Evolutionary conservation across 2,797 vertebrate genomes (phyloP), one percentile per base, ranked within the genome.

Genomic region (Gymnoscopelus braueri): DNA sequence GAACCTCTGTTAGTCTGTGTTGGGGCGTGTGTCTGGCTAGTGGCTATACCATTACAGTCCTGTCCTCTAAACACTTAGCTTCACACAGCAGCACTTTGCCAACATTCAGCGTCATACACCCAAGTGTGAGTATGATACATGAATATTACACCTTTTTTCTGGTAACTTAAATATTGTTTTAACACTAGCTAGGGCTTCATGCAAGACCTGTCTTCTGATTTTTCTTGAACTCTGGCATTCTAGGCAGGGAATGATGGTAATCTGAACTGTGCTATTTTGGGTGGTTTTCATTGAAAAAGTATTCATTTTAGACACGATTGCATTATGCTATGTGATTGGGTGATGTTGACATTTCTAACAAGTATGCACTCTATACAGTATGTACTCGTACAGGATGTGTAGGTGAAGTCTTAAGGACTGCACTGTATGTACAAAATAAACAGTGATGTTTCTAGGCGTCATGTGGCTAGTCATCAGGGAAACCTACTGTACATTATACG

Each of bases 1-100:
- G 71, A 63, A 29, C 71, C 74, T 77, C 75, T 83, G 74, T 83
- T 74, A 77, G 26, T 49, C 11, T 52, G 59, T 39, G 51, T 44
- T 12, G 49, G 57, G n/a, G 54, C 48, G 65, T 75, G 57, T 70
- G 69, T 48, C 50, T n/a, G 19, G 39, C 5, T 0, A 56, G 39
- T 51, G 7, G 58, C 65, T 65, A 19, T 19, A 63, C 57, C 14
- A 23, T 19, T 57, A 54, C 65, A 78, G 63, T 62, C 69, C 70
- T 65, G 78, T 78, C 81, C 67, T 73, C 74, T 74, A 61, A 64
- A 4, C 24, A 0, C 70, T 80, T 66, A 4, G 50, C 23, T 5
- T 3, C 60, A 54, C 67, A 71, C 44, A 47, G 4, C 6, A 8
- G 2, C 11, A 12, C 24, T 48, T 69, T 53, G 53, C 63, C 62